Evolutionary conservation across 2,113 vertebrate species (phyloP), one percentile per base, ranked within the genome.

Genomic region (Myotis brandtii): DNA sequence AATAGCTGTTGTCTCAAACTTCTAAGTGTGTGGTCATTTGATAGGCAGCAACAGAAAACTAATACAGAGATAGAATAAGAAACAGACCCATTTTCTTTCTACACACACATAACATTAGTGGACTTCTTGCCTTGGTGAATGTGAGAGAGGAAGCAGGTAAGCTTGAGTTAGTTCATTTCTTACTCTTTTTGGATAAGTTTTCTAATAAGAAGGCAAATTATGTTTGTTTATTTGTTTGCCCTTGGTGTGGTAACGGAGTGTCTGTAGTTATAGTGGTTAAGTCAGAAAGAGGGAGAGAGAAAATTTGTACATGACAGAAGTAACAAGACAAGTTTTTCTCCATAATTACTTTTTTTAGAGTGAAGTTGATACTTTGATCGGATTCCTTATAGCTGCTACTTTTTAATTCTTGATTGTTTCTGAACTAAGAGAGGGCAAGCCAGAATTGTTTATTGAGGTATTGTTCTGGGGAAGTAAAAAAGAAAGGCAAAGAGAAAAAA

Each of bases 371-470:
- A 46, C 32, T 69, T 88, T 83, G 23, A 70, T 46, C 11, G 86
- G 50, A 46, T 70, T 91, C 10, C n/a, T 56, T 9, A 7, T 91
- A 37, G 20, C 21, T 72, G 16, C 27, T 7, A 4, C n/a, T 50
- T 81, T 54, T 76, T 34, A 84, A 91, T 72, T 88, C 40, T 87
- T 67, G 82, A 1, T 14, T 70, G 3, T 64, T 94, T 93, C 25
- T 69, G 23, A 93, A 83, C 6, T 18, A 37, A 30, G 2, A 88
- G 27, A 67, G 30, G 14, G 2, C 46, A 91, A 56, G 18, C 50
- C 18, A 76, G 6, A 20, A 85, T 93, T 80, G 6, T 82, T 66
- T 75, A 67, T 62, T 87, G 50, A 94, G 37, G 14, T 73, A 6
- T 67, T 94, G 4, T 25, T 92, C 94, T 90, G 18, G 27, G 3